Conservation (phyloP, 2,888 invertebrate genomes). For the Agrenia bidenticulata region DNA sequence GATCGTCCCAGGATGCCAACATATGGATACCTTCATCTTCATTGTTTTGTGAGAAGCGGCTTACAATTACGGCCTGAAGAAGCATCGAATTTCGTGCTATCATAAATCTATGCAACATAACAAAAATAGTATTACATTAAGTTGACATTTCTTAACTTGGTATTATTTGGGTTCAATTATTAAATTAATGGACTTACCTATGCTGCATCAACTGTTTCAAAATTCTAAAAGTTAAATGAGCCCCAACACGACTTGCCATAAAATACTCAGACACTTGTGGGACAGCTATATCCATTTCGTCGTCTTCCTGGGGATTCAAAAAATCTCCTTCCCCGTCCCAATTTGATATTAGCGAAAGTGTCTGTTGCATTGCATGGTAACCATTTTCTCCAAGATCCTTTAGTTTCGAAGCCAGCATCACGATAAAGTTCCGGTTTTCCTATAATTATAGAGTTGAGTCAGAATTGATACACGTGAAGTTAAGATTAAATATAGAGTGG, state of each 20-base stretch:
- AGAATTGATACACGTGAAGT: no score
- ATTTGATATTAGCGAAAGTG: slow-evolving; percentile 16
- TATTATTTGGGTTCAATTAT: neutral
- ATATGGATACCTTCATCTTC: slow-evolving; percentile 36
- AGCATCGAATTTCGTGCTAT: slow-evolving; percentile 46
- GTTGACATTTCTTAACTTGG: neutral
- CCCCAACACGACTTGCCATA: slow-evolving; percentile 49
- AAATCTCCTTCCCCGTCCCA: slow-evolving; percentile 22
- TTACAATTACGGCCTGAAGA: slow-evolving; percentile 42
- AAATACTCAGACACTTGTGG: slow-evolving; percentile 40
- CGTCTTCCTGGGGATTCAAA: slow-evolving; percentile 5
- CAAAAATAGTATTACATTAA: neutral
- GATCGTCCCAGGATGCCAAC: slow-evolving; percentile 32
- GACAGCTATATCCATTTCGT: slow-evolving; percentile 27
- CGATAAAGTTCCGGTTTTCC: slow-evolving; percentile 48
- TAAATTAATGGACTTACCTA: slow-evolving; percentile 28
- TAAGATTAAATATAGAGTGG: neutral
- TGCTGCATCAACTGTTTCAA: slow-evolving; percentile 49
- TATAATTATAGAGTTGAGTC: slow-evolving; percentile 12
- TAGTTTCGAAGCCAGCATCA: slow-evolving; percentile 40
- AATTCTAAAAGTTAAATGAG: slow-evolving; percentile 46
- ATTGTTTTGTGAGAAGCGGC: slow-evolving; percentile 37
- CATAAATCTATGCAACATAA: slow-evolving; percentile 44
- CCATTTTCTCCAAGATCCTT: slow-evolving; percentile 42
- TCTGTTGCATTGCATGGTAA: slow-evolving; percentile 25